Percentiles rank a stretch among this genome's conserved stretches.
phyloP scores from a whole-genome alignment of 2,888 invertebrate species.

The Cistogaster globosa region DNA sequence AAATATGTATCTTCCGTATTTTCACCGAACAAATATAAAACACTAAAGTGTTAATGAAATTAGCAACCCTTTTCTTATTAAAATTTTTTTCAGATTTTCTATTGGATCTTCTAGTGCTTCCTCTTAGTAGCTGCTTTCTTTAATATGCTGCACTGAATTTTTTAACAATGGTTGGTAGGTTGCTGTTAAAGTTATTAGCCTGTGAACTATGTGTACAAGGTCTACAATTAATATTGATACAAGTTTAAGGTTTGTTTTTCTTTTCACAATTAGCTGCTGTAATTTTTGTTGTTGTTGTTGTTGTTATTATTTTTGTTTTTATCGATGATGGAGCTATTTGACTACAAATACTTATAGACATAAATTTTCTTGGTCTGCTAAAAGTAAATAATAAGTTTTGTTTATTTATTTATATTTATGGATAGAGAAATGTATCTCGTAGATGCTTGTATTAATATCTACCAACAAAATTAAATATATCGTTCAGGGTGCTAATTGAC shows the following conservation, averaged over 20 bases:
- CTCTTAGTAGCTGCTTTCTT: neutral
- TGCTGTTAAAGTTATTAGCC: constrained; percentile 13
- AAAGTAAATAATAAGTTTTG: constrained; percentile 58
- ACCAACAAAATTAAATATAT: constrained; percentile 50
- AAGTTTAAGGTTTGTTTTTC: constrained; percentile 34
- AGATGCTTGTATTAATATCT: neutral
- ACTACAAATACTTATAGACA: constrained; percentile 24
- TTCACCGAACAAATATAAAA: constrained; percentile 58
- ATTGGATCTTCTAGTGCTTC: constrained; percentile 11
- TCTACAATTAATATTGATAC: constrained; percentile 27
- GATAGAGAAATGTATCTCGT: neutral
- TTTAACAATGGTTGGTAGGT: constrained; percentile 12
- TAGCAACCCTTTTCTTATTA: constrained; percentile 63
- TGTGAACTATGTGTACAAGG: constrained; percentile 29
- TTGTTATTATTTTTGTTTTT: constrained; percentile 15
- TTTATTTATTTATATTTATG: constrained; percentile 9
- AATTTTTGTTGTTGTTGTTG: neutral
- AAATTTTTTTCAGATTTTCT: neutral
- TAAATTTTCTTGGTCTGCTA: constrained; percentile 59
- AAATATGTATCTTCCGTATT: constrained; percentile 58
- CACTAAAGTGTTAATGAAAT: constrained; percentile 70
- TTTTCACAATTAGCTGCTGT: constrained; percentile 31
- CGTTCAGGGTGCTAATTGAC: constrained; percentile 68
- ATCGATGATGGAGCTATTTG: neutral
- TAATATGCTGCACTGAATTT: constrained; percentile 49